These are phyloP conservation scores for Paracentrotus lividus DNA, from an alignment of 53 echinoderm and acorn worm species.

Conservation along the genomic window DNA sequence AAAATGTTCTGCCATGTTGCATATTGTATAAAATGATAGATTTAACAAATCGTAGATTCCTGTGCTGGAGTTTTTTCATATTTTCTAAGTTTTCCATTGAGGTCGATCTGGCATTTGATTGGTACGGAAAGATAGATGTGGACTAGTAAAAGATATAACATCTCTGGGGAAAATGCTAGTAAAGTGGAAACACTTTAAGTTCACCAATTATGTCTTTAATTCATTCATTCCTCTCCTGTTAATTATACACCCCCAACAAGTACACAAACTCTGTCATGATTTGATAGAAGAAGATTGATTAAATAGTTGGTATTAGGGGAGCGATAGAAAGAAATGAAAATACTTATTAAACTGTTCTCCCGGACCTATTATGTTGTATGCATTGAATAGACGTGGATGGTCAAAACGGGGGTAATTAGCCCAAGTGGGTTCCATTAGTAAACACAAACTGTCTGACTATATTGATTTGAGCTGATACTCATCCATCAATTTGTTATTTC, in stretches of 20 bases:
- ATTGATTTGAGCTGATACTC: conserved; percentile 14
- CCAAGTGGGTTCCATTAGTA: not conserved
- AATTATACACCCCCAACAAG: not conserved
- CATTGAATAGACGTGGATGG: not conserved
- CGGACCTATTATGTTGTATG: not conserved
- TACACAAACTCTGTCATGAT: not conserved
- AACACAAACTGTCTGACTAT: not conserved
- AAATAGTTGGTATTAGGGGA: not conserved
- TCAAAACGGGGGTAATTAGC: not conserved
- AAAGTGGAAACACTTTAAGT: not conserved
- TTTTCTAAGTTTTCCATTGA: not conserved
- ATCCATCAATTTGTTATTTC: conserved; percentile 26
- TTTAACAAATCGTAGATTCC: not conserved
- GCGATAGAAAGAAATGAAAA: not conserved
- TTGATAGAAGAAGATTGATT: not conserved
- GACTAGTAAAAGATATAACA: no score
- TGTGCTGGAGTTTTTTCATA: not conserved
- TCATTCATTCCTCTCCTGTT: not conserved
- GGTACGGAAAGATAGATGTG: not conserved
- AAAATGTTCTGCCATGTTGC: not conserved
- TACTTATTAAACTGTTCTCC: not conserved
- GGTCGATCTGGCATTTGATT: not conserved
- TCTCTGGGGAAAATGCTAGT: not conserved
- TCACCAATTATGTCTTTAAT: not conserved
- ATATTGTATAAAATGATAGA: not conserved